phyloP scores from a whole-genome alignment of 2,888 invertebrate species.

The Encarsia formosa region DNA sequence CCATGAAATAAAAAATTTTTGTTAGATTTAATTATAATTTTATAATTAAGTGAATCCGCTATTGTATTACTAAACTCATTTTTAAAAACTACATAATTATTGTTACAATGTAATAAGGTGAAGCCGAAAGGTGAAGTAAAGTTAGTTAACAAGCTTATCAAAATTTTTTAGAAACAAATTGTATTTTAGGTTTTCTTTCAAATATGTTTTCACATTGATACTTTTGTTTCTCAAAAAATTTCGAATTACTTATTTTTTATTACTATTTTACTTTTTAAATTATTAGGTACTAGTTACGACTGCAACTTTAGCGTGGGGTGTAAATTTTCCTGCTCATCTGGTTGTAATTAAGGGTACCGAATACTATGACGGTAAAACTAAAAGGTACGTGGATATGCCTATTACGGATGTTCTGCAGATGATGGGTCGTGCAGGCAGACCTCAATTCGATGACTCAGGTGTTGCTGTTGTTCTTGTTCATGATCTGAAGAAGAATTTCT shows the following conservation, averaged over 20 bases:
- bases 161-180: no score
- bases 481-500: constrained; percentile 97
- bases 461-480: constrained; percentile 87
- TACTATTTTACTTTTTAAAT: constrained; percentile 20
- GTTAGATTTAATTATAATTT: no score
- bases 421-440: constrained; percentile 98
- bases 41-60: no score
- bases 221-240: neutral
- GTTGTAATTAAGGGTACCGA: constrained; percentile 99
- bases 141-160: no score
- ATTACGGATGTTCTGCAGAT: constrained; percentile 99
- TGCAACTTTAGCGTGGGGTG: constrained; percentile 98
- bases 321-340: constrained; percentile 96
- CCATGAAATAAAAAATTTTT: no score
- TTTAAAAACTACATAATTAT: no score
- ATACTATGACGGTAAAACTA: constrained; percentile 94
- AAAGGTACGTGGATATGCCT: constrained; percentile 98
- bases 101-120: no score
- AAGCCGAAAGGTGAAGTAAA: no score
- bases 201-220: no score
- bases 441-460: constrained; percentile 92
- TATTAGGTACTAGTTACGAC: constrained; percentile 89
- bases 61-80: no score
- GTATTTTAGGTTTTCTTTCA: no score
- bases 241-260: no score